Evolutionary conservation across 2,113 vertebrate species (phyloP).

Genomic region (Alosa alosa): DNA sequence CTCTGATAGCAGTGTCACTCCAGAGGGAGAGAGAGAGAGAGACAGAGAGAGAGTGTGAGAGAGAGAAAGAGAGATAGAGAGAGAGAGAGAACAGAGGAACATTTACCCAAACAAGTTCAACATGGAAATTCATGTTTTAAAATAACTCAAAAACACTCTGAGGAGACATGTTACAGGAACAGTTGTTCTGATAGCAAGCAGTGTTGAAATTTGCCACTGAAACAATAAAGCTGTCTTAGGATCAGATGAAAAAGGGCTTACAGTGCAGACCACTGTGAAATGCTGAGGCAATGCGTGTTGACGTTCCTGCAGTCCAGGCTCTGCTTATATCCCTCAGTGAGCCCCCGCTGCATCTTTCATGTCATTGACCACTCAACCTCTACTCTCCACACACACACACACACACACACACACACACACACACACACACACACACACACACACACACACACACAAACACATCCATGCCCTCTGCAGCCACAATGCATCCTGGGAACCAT

Average conservation of each 20-base stretch:
- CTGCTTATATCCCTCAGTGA: not conserved
- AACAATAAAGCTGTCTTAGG: not conserved
- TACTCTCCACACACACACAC: conserved; percentile 38
- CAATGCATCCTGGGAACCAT: conserved; percentile 80
- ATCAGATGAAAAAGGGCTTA: not conserved
- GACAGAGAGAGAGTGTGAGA: not conserved
- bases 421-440: not conserved
- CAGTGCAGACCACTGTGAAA: not conserved
- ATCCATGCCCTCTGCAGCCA: conserved; percentile 66
- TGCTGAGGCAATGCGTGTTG: not conserved
- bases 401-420: not conserved
- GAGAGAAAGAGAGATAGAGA: not conserved
- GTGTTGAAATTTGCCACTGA: not conserved
- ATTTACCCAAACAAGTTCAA: no score
- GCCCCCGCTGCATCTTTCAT: conserved; percentile 38
- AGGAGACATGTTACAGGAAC: not conserved
- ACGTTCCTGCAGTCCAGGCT: not conserved
- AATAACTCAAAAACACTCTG: no score
- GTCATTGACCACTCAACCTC: conserved; percentile 46
- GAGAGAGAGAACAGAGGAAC: not conserved
- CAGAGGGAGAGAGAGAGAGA: not conserved
- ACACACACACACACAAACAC: not conserved
- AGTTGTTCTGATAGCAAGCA: not conserved
- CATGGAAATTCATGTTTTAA: no score
- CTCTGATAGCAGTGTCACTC: not conserved